Base-by-base conservation (phyloP, 2,888 invertebrate genomes). In the Cephus rjabovi region DNA sequence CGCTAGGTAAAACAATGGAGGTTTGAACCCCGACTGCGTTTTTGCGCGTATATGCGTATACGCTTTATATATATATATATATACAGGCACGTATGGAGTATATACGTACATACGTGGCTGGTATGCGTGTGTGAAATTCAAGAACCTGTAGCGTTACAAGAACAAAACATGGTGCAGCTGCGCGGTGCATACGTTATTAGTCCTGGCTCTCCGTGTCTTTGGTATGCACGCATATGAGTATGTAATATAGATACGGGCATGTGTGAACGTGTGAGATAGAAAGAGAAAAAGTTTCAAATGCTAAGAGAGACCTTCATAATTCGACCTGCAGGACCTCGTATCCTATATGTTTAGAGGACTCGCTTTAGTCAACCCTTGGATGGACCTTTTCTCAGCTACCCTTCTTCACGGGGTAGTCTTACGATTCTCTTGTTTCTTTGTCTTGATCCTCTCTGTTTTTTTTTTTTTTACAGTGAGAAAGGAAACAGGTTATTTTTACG, bases 1-100 rank as follows among this genome's bases (percentile, higher is more conserved):
- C 83, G 87, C 89, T 82, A 84, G 85, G 86, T 90, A 90, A 90
- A 89, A 90, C 90, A 90, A 90, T 89, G 87, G 83, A 79, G 85
- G 83, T 79, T 23, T 23, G 56, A 56, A 56, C 56, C 56, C 56
- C 56, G 23, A 56, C 23, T 56, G 56, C 56, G 23, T 9, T 9
- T 23, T 23, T 56, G 56, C 56, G 23, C 9, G 56, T 23, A 56
- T 9, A 56, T 56, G 56, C 23, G 12, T 40, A 30, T 74, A 23
- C 23, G 34, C 33, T 9, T 23, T 56, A 23, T 40, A 40, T 40
- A 40, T 12, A 15, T 40, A 40, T 6, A 40, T 12, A 37, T 15
- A 37, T 12, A 37, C 1, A 4, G 6, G 9, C 23, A 56, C 2
- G 56, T 2, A 9, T 56, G 23, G 56, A 9, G 23, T 23, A 56